A percentile compares a stretch with the other conserved stretches of the same genome.
Conservation (phyloP, 2,113 vertebrate genomes). For the Pardalotus punctatus region DNA sequence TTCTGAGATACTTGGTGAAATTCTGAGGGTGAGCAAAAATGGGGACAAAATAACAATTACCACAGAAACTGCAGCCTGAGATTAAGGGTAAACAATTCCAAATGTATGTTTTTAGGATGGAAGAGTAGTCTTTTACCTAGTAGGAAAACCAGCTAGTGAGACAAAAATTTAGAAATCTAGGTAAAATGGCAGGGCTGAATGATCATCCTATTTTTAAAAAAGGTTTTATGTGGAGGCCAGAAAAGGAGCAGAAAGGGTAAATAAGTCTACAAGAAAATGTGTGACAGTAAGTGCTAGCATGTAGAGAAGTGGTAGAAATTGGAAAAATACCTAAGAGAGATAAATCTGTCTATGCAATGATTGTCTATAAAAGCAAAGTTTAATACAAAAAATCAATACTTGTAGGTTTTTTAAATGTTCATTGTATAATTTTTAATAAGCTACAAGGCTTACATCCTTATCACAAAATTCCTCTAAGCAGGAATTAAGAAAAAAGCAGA, state of each 20-base stretch:
- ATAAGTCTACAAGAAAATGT: background rate
- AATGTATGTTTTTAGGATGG: background rate
- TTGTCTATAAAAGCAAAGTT: slow-evolving; percentile 2
- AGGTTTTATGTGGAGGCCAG: background rate
- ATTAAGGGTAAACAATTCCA: background rate
- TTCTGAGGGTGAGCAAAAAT: background rate
- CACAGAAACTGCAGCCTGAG: background rate
- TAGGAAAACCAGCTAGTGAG: background rate
- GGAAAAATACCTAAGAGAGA: background rate
- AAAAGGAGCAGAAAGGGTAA: background rate
- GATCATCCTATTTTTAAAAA: background rate
- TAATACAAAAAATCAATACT: background rate
- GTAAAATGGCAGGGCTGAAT: background rate
- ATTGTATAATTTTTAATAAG: slow-evolving; percentile 34
- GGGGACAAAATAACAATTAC: background rate
- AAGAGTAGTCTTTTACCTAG: background rate
- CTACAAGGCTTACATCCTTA: slow-evolving; percentile 26
- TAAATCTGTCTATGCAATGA: background rate
- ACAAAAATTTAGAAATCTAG: background rate
- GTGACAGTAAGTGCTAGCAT: background rate
- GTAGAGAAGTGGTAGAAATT: background rate
- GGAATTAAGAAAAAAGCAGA: slow-evolving; percentile 13
- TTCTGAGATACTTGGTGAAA: background rate
- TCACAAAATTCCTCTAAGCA: slow-evolving; percentile 29
- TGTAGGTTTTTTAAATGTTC: background rate